Percentiles rank a stretch among this genome's conserved stretches.
phyloP scores from a whole-genome alignment of 2,113 vertebrate genomes.

The Plestiodon gilberti region DNA sequence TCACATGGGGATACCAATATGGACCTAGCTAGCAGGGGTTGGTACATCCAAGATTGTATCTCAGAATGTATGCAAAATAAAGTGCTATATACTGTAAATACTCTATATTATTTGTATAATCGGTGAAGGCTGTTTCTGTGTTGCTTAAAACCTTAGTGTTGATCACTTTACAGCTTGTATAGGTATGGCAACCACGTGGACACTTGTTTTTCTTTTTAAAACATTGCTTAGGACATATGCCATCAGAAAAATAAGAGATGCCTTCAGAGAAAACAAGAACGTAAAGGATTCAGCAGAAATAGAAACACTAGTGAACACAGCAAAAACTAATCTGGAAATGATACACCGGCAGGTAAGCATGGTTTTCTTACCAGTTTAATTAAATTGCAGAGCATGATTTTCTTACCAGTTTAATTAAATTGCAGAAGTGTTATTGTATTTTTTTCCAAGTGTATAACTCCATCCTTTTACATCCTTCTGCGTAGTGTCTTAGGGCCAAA shows the following conservation, averaged over 20 bases:
- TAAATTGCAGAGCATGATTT: conserved; percentile 13
- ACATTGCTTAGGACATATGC: conserved; percentile 85
- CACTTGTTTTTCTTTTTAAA: conserved; percentile 4
- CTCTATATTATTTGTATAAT: neutral
- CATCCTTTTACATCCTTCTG: neutral
- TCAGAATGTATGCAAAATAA: neutral
- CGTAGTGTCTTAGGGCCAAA: neutral
- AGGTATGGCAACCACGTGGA: conserved; percentile 6
- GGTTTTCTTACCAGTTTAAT: conserved; percentile 21
- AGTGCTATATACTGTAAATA: neutral
- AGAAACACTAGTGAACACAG: conserved; percentile 83
- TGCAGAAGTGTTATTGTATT: neutral
- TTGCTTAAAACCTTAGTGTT: neutral
- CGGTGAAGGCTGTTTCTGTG: neutral
- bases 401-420: conserved; percentile 13
- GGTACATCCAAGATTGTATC: neutral
- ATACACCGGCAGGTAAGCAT: conserved; percentile 90
- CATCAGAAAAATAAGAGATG: conserved; percentile 89
- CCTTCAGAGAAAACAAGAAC: conserved; percentile 90
- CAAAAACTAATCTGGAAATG: conserved; percentile 80
- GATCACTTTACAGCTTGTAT: neutral
- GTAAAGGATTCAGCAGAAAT: conserved; percentile 82
- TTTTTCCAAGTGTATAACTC: neutral
- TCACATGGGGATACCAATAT: neutral
- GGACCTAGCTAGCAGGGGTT: neutral